Conservation (phyloP, 2,797 vertebrate species). For the Champsocephalus esox region DNA sequence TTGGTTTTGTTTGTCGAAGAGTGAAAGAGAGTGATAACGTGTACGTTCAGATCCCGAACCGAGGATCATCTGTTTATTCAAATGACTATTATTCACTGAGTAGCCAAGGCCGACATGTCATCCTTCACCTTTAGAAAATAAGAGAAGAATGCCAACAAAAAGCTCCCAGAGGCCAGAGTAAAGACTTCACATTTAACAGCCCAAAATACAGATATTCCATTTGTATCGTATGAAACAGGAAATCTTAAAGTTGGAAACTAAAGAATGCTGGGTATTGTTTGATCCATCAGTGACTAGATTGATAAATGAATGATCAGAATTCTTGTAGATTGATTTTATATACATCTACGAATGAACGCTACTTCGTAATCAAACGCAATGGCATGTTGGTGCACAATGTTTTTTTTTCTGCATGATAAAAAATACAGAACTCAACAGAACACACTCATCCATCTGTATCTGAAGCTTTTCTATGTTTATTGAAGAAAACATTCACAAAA, state of each 20-base stretch:
- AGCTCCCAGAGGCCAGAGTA: not conserved
- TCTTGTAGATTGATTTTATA: not conserved
- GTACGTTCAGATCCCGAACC: not conserved
- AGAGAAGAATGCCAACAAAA: not conserved
- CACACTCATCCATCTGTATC: no score
- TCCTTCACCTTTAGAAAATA: not conserved
- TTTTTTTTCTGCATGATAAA: no score
- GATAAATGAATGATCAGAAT: not conserved
- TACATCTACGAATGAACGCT: not conserved
- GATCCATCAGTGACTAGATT: not conserved
- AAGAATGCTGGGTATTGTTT: not conserved
- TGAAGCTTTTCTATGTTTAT: no score
- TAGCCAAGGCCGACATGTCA: not conserved
- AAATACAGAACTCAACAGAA: no score
- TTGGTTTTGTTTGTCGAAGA: not conserved
- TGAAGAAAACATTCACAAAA: no score
- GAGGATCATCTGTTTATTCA: slow-evolving; percentile 1
- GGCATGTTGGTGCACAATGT: no score
- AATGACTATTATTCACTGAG: not conserved
- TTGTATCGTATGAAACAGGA: not conserved
- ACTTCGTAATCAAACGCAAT: not conserved
- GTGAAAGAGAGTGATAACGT: not conserved
- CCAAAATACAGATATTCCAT: not conserved
- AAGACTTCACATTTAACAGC: not conserved
- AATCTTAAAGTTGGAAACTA: not conserved